These are phyloP conservation scores for Caenorhabditis sp. DNA, from an alignment of 2,888 invertebrate species.

Conservation along the genomic window DNA sequence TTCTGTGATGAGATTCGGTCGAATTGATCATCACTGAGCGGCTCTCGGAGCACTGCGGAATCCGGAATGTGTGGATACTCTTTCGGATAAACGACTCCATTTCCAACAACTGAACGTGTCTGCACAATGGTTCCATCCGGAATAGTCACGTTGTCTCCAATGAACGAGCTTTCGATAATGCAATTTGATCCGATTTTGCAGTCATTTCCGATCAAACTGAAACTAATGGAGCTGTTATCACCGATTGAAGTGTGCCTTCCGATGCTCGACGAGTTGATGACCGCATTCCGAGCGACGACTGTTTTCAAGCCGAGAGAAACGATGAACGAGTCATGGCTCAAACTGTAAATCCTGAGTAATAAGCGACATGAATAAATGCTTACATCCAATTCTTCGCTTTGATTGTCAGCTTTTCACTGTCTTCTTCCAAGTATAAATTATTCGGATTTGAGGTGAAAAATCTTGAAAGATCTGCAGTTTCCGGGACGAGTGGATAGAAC, in stretches of 20 bases:
- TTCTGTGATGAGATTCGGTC: constrained; percentile 26
- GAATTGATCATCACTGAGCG: constrained; percentile 26
- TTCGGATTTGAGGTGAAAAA: constrained; percentile 29
- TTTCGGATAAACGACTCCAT: constrained; percentile 30
- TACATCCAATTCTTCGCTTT: constrained; percentile 43
- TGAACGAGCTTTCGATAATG: constrained; percentile 33
- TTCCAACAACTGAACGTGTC: constrained; percentile 48
- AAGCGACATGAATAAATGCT: neutral
- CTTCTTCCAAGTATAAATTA: constrained; percentile 48
- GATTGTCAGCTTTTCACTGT: constrained; percentile 16
- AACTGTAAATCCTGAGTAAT: constrained; percentile 26
- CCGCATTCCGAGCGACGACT: constrained; percentile 13
- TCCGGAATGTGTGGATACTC: neutral
- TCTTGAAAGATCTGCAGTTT: constrained; percentile 31
- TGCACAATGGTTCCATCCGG: constrained; percentile 17
- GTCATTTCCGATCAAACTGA: constrained; percentile 50
- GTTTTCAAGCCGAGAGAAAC: constrained; percentile 36
- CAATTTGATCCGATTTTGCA: constrained; percentile 57
- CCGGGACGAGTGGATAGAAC: constrained; percentile 67
- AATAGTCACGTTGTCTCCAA: constrained; percentile 56
- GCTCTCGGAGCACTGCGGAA: neutral
- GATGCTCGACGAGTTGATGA: constrained; percentile 39
- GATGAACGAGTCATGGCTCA: constrained; percentile 32
- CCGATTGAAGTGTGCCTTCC: constrained; percentile 43
- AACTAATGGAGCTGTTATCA: constrained; percentile 10